A percentile compares a stretch with the other conserved stretches of the same genome.
Conservation (phyloP, 2,113 vertebrate genomes). For the Mystacornis crossleyi region DNA sequence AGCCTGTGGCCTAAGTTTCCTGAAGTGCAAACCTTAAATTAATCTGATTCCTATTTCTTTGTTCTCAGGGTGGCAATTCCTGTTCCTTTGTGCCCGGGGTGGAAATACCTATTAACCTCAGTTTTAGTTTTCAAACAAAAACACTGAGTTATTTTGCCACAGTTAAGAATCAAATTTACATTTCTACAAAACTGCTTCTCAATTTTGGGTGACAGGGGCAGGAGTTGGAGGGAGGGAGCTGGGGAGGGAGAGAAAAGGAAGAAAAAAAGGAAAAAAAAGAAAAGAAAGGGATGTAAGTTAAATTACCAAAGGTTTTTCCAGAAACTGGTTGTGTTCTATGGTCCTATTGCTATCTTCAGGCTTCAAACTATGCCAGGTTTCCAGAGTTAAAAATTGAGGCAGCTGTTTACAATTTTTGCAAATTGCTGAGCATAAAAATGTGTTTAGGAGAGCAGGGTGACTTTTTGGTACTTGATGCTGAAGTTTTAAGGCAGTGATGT, state of each 20-base stretch:
- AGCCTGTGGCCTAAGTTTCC: background rate
- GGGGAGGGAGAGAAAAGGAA: background rate
- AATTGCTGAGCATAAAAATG: background rate
- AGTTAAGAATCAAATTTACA: background rate
- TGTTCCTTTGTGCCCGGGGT: rapidly evolving
- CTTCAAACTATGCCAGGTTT: background rate
- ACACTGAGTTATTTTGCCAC: background rate
- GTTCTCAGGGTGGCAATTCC: background rate
- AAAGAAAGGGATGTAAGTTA: background rate
- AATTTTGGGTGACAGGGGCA: rapidly evolving
- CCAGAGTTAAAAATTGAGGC: background rate
- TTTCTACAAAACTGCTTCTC: background rate
- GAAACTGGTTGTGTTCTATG: background rate
- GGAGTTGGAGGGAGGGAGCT: background rate
- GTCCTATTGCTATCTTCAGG: background rate
- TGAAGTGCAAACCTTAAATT: background rate
- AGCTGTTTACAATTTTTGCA: background rate
- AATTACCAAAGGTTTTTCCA: background rate
- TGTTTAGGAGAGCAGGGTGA: background rate
- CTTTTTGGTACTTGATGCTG: background rate
- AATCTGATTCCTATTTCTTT: background rate
- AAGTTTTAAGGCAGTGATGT: background rate
- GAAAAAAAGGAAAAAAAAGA: no score
- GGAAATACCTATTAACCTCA: background rate
- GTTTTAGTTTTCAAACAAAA: background rate